Conservation (phyloP, 2,113 vertebrate genomes). For the Dinomys branickii region DNA sequence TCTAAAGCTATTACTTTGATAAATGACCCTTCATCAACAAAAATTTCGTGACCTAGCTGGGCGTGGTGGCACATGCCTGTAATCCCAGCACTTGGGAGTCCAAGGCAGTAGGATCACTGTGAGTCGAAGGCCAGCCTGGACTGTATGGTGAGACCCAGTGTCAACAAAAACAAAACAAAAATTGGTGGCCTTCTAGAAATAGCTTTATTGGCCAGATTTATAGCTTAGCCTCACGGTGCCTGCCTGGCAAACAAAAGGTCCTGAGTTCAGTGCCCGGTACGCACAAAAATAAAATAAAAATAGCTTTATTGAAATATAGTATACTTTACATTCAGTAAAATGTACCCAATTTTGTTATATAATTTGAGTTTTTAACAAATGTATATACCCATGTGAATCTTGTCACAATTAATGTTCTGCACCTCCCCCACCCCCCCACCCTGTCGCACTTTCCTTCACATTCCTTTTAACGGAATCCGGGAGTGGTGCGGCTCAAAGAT, state of each 20-base stretch:
- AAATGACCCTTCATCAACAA: neutral
- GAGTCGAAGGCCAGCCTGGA: neutral
- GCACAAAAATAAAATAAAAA: neutral
- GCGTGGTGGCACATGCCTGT: neutral
- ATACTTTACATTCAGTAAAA: constrained; percentile 31
- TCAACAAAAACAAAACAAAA: neutral
- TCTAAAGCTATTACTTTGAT: neutral
- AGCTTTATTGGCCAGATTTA: neutral
- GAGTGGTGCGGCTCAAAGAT: neutral
- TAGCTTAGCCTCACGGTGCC: too few species aligned
- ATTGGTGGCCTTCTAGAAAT: constrained; percentile 45
- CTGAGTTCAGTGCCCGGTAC: too few species aligned
- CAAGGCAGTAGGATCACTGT: neutral
- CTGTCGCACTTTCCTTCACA: neutral
- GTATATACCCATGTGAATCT: neutral
- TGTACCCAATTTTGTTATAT: constrained; percentile 9
- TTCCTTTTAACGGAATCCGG: neutral
- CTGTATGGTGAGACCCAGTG: neutral
- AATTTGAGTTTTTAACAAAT: constrained; percentile 50
- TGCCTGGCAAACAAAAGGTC: too few species aligned
- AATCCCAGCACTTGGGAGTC: neutral
- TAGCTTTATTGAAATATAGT: neutral
- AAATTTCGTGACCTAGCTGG: constrained; percentile 11
- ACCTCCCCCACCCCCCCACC: neutral
- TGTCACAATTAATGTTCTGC: neutral